Conservation (phyloP, 53 echinoderm and acorn worm genomes). For the Patiria pectinifera region DNA sequence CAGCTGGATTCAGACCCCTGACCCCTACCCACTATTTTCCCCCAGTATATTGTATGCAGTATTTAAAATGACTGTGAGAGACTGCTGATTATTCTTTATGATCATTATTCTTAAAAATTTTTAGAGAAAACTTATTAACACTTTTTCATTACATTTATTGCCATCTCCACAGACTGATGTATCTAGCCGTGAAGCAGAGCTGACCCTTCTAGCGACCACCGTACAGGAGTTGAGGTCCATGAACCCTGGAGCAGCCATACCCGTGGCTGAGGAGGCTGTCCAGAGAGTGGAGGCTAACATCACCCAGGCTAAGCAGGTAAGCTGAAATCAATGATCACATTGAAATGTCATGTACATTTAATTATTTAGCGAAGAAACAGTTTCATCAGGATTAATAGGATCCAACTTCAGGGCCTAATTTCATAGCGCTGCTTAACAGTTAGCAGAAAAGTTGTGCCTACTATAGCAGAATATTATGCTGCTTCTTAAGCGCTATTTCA, state of each 20-base stretch:
- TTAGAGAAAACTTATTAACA: no score
- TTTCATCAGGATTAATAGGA: not conserved
- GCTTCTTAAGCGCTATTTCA: no score
- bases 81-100: no score
- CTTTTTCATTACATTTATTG: not conserved
- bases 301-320: slow-evolving; percentile 80
- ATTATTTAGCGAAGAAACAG: not conserved
- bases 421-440: no score
- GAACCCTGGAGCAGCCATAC: slow-evolving; percentile 77
- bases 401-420: not conserved
- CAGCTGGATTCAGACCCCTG: no score
- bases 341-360: not conserved
- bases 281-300: slow-evolving; percentile 80
- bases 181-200: slow-evolving; percentile 70
- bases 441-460: no score
- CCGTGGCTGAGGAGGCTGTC: slow-evolving; percentile 77
- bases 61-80: no score
- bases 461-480: no score
- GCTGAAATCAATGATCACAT: not conserved
- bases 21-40: no score
- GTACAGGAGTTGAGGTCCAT: slow-evolving; percentile 78
- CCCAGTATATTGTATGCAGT: no score
- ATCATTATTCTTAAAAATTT: no score
- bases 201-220: slow-evolving; percentile 67
- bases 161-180: slow-evolving; percentile 62